Conservation (phyloP, 2,113 vertebrate species). For the Takifugu flavidus region DNA sequence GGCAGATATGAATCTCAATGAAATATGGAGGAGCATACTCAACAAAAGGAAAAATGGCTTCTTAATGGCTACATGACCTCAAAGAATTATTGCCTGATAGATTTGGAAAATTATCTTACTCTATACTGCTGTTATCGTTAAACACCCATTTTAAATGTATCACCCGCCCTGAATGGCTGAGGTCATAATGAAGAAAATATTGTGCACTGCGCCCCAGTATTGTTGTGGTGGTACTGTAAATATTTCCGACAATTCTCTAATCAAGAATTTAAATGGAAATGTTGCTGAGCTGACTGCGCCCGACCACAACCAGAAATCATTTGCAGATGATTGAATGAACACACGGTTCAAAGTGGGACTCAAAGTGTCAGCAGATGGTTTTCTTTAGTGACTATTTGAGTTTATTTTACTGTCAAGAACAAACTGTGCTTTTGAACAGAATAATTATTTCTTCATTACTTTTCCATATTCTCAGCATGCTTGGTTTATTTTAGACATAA, state of each 20-base stretch:
- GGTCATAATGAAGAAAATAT: conserved; percentile 20
- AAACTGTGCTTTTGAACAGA: no score
- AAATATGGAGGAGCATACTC: conserved; percentile 69
- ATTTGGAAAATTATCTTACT: conserved; percentile 70
- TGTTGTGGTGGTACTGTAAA: neutral
- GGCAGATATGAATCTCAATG: conserved; percentile 75
- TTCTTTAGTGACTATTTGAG: no score
- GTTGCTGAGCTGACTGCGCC: no score
- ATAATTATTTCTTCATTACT: no score
- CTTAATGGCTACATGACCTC: conserved; percentile 68
- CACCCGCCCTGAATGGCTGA: conserved; percentile 30
- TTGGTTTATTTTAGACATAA: no score
- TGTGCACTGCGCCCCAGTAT: conserved; percentile 12
- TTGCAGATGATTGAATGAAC: no score
- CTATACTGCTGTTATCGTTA: conserved; percentile 61
- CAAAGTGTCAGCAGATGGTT: no score
- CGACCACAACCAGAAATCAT: no score
- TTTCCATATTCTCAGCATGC: no score
- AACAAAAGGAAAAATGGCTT: conserved; percentile 69
- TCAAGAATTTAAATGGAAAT: no score
- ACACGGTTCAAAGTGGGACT: no score
- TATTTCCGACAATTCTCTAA: neutral
- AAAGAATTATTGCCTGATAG: conserved; percentile 72
- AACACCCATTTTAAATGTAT: conserved; percentile 59
- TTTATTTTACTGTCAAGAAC: no score